Base-by-base conservation (phyloP, 2,888 invertebrate genomes). In the Eupithecia inturbata region DNA sequence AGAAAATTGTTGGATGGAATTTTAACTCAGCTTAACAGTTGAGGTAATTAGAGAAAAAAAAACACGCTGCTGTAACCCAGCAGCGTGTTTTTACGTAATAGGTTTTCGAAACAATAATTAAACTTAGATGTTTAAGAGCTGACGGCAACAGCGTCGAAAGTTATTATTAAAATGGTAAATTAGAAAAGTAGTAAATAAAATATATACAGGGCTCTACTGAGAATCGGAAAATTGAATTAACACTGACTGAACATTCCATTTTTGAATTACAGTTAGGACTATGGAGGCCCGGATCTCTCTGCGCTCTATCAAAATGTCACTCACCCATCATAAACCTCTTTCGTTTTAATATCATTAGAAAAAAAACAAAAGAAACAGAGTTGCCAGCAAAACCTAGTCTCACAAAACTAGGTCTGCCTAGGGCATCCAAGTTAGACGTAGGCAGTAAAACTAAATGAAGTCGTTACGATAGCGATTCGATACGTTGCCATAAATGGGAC, bases 391-490 rank as follows among this genome's bases (percentile, higher is more conserved):
- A 71, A 64, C 49, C 70, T 76, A 72, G 75, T 70, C n/a, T 28
- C 12, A 53, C 16, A 72, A 67, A 77, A 71, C 70, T 77, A 77
- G 77, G 74, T 70, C 68, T 64, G 53, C 45, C 68, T 75, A 75
- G 74, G 74, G 70, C 76, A 72, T 75, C 70, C 49, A 73, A 72
- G 19, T 76, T 77, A 53, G 63, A 68, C 72, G 73, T 76, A 70
- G 73, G 69, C 77, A 73, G 77, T 80, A 78, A 80, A 78, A 67
- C 76, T 73, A 73, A 78, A 78, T 77, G 73, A 76, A 79, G 76
- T 76, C 79, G 74, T 79, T 71, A 76, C 79, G 76, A 78, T 73
- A 75, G 69, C 76, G 67, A 74, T 72, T 78, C 68, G 71, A 76
- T 78, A 70, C 73, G 72, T 72, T 72, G 72, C 67, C 69, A 12